phyloP scores from a whole-genome alignment of 2,797 vertebrate species.

The Spinus olivaceus region DNA sequence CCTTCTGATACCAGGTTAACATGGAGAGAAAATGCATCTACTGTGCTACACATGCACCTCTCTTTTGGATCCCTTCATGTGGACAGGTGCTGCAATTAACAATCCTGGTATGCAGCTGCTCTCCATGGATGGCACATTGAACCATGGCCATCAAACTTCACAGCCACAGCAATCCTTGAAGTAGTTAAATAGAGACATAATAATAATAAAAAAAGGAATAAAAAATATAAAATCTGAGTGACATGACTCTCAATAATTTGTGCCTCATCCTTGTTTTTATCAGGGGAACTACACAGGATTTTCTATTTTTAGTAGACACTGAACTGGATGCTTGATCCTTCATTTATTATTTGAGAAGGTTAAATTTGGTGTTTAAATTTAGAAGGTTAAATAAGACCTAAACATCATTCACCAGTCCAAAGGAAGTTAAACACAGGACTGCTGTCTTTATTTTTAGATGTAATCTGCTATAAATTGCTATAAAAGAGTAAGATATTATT shows the following conservation, averaged over 20 bases:
- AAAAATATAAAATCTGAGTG: background rate
- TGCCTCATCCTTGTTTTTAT: background rate
- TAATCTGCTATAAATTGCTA: background rate
- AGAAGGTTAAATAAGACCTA: background rate
- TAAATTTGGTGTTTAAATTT: background rate
- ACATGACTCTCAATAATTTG: background rate
- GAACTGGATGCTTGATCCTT: background rate
- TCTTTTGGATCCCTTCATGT: background rate
- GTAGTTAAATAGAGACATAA: background rate
- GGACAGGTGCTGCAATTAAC: background rate
- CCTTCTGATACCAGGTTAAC: background rate
- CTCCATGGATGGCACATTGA: background rate
- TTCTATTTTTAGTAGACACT: background rate
- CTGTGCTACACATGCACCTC: background rate
- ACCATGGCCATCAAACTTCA: background rate
- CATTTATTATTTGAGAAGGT: constrained; percentile 7
- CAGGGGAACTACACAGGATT: background rate
- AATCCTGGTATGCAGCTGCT: background rate
- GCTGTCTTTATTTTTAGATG: background rate
- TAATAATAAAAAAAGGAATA: background rate
- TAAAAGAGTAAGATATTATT: background rate
- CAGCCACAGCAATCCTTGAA: background rate
- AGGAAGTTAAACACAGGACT: background rate
- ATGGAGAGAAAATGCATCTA: background rate
- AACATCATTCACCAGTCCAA: background rate